Percentiles rank a stretch among this genome's conserved stretches.
Conservation (phyloP, 1,140 invertebrate genomes). For the Phortica variegata region DNA sequence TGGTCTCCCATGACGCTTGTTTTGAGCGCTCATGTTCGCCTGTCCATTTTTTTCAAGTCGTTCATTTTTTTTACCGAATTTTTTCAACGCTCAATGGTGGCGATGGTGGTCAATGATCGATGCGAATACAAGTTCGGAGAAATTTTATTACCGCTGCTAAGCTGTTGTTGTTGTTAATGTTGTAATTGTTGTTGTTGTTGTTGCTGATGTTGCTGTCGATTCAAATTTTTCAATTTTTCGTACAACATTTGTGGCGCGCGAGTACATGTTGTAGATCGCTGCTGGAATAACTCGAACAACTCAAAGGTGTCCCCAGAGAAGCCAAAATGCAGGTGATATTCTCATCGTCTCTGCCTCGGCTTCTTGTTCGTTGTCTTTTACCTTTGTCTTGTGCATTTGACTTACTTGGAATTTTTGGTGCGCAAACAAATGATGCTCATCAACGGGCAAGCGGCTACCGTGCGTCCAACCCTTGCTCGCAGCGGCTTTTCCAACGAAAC, state of each 20-base stretch:
- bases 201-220: slow-evolving; percentile 31
- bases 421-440: slow-evolving; percentile 56
- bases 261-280: neutral
- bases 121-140: slow-evolving; percentile 41
- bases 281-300: neutral
- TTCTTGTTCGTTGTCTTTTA: neutral
- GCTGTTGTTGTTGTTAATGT: too few relatives aligned
- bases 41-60: too few relatives aligned
- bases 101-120: slow-evolving; percentile 28
- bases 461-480: slow-evolving; percentile 19
- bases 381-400: slow-evolving; percentile 11
- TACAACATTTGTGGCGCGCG: slow-evolving; percentile 1
- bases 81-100: neutral
- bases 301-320: slow-evolving; percentile 39
- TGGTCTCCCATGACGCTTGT: too few relatives aligned
- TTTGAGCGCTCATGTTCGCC: slow-evolving; percentile 31
- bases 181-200: too few relatives aligned
- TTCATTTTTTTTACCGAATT: too few relatives aligned
- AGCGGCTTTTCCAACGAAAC: slow-evolving; percentile 31
- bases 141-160: slow-evolving; percentile 21
- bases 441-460: slow-evolving; percentile 37
- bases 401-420: slow-evolving; percentile 54
- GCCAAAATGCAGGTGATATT: slow-evolving; percentile 31
- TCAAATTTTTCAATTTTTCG: slow-evolving; percentile 48
- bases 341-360: neutral